These are phyloP conservation scores for Paramacrobiotus metropolitanus DNA, from an alignment of 1,140 invertebrate genomes.

Conservation along the genomic window DNA sequence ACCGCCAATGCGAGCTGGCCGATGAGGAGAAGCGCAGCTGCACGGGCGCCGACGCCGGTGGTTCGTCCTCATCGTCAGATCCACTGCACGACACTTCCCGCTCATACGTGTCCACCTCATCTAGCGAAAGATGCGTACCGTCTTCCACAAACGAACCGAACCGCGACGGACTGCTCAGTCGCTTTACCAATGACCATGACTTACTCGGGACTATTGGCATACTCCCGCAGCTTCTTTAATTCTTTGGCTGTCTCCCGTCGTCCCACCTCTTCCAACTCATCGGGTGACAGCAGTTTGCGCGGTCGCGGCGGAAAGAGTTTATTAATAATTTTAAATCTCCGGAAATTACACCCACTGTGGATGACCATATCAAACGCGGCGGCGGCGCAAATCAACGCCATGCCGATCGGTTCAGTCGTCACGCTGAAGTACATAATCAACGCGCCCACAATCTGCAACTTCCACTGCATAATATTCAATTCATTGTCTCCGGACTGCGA, in stretches of 20 bases:
- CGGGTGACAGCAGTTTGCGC: slow-evolving; percentile 39
- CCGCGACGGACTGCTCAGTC: slow-evolving; percentile 42
- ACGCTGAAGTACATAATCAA: not conserved
- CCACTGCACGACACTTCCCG: slow-evolving; percentile 16
- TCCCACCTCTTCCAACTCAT: slow-evolving; percentile 58
- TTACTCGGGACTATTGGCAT: slow-evolving; percentile 61
- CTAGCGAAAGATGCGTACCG: slow-evolving; percentile 45
- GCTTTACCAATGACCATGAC: slow-evolving; percentile 54
- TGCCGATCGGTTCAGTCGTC: not conserved
- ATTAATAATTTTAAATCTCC: slow-evolving; percentile 6
- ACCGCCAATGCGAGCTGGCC: no score
- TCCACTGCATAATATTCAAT: slow-evolving; percentile 68
- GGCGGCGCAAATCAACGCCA: not conserved
- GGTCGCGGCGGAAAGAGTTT: slow-evolving; percentile 13
- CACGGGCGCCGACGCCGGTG: no score
- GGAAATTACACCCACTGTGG: slow-evolving; percentile 1
- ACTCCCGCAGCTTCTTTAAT: slow-evolving; percentile 45
- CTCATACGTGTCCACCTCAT: slow-evolving; percentile 51
- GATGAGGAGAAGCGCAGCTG: no score
- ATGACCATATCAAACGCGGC: not conserved
- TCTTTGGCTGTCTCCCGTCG: slow-evolving; percentile 50
- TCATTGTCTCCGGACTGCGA: slow-evolving; percentile 43
- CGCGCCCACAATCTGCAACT: slow-evolving; percentile 34
- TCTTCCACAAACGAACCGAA: slow-evolving; percentile 68
- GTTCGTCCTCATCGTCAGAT: not conserved